These are phyloP conservation scores for Cryptus armator DNA, from an alignment of 2,888 invertebrate genomes.

Conservation along the genomic window DNA sequence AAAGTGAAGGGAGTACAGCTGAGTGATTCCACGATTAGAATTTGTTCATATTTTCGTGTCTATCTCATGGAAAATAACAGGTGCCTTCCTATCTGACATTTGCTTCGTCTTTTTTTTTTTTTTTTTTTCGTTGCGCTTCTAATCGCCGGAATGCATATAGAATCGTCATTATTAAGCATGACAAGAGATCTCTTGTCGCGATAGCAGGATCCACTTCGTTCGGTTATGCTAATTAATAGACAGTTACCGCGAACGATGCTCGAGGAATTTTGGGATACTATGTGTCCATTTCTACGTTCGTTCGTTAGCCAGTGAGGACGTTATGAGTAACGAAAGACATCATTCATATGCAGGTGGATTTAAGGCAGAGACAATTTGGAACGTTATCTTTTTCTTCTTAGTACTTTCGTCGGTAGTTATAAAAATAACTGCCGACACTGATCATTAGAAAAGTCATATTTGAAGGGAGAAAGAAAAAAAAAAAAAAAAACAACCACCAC, in stretches of 20 bases:
- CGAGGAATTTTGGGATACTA: background rate
- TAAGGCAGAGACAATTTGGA: background rate
- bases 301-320: background rate
- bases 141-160: conserved; percentile 12
- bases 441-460: too few species aligned
- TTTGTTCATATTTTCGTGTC: background rate
- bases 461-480: too few species aligned
- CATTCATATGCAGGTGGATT: background rate
- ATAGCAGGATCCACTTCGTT: conserved; percentile 8
- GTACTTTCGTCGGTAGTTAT: background rate
- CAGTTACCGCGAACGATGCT: conserved; percentile 11
- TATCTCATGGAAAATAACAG: background rate
- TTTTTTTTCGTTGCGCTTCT: background rate
- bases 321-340: background rate
- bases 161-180: conserved; percentile 24
- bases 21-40: background rate
- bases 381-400: background rate
- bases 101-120: background rate
- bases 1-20: background rate
- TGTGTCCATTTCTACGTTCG: background rate
- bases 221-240: conserved; percentile 14
- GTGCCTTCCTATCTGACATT: background rate
- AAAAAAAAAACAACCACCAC: too few species aligned
- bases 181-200: conserved; percentile 21
- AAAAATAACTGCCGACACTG: background rate